Percentiles rank a stretch among this genome's conserved stretches.
Conservation (phyloP, 2,888 invertebrate genomes). For the Gymnocheta viridis region DNA sequence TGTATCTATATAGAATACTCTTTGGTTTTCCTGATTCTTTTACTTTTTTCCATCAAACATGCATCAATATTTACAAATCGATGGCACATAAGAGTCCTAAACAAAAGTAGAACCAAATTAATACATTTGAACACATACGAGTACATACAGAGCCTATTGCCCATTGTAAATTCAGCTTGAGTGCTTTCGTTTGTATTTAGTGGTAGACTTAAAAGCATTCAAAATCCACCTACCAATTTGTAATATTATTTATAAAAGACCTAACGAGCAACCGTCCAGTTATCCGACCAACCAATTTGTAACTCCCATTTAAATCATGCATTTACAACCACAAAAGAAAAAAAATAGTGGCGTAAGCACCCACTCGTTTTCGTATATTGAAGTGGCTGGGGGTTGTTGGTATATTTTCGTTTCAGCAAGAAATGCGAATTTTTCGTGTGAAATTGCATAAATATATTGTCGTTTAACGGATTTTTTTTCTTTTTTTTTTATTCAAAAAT, state of each 20-base stretch:
- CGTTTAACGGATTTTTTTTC: conserved; percentile 41
- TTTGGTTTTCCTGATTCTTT: conserved; percentile 49
- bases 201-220: conserved; percentile 80
- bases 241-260: conserved; percentile 70
- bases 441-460: conserved; percentile 77
- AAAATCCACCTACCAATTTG: conserved; percentile 70
- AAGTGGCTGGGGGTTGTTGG: conserved; percentile 1
- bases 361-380: neutral
- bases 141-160: conserved; percentile 1
- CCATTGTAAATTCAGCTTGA: conserved; percentile 77
- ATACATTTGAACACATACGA: conserved; percentile 2
- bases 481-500: conserved; percentile 42
- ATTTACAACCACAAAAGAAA: conserved; percentile 61
- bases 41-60: neutral
- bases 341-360: conserved; percentile 48
- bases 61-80: conserved; percentile 39
- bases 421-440: conserved; percentile 72
- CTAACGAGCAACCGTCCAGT: conserved; percentile 52
- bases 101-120: conserved; percentile 26
- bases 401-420: conserved; percentile 34
- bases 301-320: conserved; percentile 69
- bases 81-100: conserved; percentile 28
- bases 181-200: conserved; percentile 81
- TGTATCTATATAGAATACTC: conserved; percentile 54
- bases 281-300: conserved; percentile 69